Evolutionary conservation across 1,140 invertebrate species (phyloP).

Genomic region (Pachypeltis micranthus): DNA sequence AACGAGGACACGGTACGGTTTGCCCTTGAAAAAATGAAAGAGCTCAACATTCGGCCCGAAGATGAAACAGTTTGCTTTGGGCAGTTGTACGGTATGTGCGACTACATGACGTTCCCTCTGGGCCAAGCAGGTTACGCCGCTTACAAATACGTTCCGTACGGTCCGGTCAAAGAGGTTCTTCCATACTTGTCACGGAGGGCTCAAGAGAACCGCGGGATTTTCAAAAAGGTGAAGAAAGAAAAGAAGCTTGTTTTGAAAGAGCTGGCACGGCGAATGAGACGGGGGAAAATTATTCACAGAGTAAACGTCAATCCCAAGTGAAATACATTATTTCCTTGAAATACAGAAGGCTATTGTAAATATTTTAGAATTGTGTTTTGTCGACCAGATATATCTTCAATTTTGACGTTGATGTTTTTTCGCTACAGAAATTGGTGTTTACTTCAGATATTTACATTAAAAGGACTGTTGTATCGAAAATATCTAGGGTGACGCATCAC

Average conservation of each 20-base stretch:
- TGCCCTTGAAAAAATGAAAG: constrained; percentile 79
- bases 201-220: constrained; percentile 81
- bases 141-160: constrained; percentile 98
- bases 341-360: no score
- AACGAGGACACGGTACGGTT: constrained; percentile 94
- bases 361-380: no score
- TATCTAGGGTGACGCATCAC: no score
- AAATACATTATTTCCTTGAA: no score
- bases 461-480: no score
- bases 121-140: constrained; percentile 96
- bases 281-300: constrained; percentile 67
- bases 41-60: constrained; percentile 69
- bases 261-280: constrained; percentile 54
- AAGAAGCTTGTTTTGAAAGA: constrained; percentile 61
- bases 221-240: constrained; percentile 80
- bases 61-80: constrained; percentile 79
- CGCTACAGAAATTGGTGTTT: no score
- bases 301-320: no score
- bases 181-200: constrained; percentile 92
- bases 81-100: constrained; percentile 94
- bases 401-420: no score
- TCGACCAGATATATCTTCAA: no score
- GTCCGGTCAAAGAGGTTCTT: constrained; percentile 89
- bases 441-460: no score
- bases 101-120: constrained; percentile 88